Conservation (phyloP, 1,140 invertebrate genomes). For the Venturia canescens region DNA sequence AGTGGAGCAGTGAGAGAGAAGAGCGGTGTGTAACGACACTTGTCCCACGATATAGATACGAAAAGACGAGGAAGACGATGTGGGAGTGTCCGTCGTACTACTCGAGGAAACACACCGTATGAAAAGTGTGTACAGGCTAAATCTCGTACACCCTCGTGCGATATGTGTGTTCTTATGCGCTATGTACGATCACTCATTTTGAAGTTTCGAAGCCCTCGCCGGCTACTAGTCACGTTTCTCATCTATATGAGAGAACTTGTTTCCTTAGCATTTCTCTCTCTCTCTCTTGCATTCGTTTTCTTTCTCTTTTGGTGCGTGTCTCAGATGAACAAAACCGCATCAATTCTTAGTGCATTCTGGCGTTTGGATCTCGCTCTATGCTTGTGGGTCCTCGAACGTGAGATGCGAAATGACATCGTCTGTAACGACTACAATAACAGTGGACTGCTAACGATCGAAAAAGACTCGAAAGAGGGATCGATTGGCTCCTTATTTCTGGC, state of each 20-base stretch:
- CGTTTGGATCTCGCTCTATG: background rate
- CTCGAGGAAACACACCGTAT: background rate
- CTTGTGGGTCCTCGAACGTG: too few relatives aligned
- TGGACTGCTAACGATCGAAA: too few relatives aligned
- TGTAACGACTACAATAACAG: too few relatives aligned
- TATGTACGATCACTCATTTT: constrained; percentile 71
- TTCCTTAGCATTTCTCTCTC: constrained; percentile 32
- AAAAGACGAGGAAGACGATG: constrained; percentile 65
- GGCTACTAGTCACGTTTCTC: constrained; percentile 42
- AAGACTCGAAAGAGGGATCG: too few relatives aligned
- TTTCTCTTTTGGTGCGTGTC: background rate
- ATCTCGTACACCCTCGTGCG: background rate
- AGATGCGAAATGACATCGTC: too few relatives aligned
- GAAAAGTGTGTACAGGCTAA: constrained; percentile 60
- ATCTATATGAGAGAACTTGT: constrained; percentile 17
- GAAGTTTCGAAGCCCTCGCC: constrained; percentile 59
- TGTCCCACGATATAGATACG: constrained; percentile 48
- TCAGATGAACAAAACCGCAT: background rate
- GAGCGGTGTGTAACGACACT: constrained; percentile 66
- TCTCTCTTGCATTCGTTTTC: background rate
- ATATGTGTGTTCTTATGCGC: background rate
- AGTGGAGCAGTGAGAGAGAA: constrained; percentile 56
- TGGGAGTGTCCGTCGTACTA: constrained; percentile 68
- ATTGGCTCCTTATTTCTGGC: too few relatives aligned
- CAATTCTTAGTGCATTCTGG: constrained; percentile 39